Base-by-base conservation (phyloP, 2,797 vertebrate species). In the Mastacembelus armatus region DNA sequence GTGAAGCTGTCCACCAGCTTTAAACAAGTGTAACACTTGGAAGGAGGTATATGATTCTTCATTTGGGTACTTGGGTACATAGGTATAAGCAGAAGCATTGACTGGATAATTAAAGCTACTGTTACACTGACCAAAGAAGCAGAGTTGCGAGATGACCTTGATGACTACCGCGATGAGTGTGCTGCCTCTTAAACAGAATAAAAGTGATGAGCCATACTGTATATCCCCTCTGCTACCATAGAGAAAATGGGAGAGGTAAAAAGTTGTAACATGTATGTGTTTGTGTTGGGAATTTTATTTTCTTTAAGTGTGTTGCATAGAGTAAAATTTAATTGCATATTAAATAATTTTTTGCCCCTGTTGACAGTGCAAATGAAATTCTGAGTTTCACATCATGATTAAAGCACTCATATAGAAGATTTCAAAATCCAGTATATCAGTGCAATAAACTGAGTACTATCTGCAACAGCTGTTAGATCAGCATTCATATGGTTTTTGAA, bases 11-110 rank as follows among this genome's bases (percentile, higher is more conserved):
- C 72, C 49, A 58, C 87, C 81, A 80, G 77, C 89, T 92, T 93
- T 87, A 92, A 91, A 93, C 90, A 88, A 85, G 90, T 88, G 87
- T 92, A 92, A 91, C 91, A 92, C 92, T 93, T 93, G 91, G 91
- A 92, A 78, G 77, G 73, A 83, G 78, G 83, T 90, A 85, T 79
- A 87, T 80, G 87, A 90, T 77, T 86, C 81, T 83, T 67, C 45
- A 38, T 88, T 89, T 92, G 89, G 91, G 90, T 79, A n/a, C 66
- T 74, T 19, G 55, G 70, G 67, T 61, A 57, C 47, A 69, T 57
- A 50, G 50, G 43, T 70, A 66, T 54, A 69, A 56, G 38, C 71
- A 52, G 44, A 45, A 78, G 71, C 62, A 57, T 71, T 77, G 77
- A 84, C 85, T 80, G 75, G 84, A 65, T 74, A 71, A 84, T 89